Evolutionary conservation across 2,888 invertebrate genomes (phyloP), one percentile per base, ranked within the genome.

Genomic region (Stomorhina lunata): DNA sequence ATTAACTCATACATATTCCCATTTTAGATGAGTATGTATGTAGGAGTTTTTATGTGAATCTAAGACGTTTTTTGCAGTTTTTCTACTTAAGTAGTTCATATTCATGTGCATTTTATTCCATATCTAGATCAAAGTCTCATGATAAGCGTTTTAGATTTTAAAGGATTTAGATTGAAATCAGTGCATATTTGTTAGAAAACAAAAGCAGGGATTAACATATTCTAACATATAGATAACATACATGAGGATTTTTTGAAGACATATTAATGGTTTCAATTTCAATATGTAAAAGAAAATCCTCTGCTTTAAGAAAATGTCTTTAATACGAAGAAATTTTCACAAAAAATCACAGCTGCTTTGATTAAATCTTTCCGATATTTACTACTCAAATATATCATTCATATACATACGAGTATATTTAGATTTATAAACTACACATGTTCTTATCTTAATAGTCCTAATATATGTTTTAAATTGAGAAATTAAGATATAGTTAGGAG

Each of bases 151-250:
- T 0, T 15, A 4, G 1, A 45, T 57, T 55, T 34, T 10, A 76
- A 76, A 66, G 73, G 61, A 75, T 76, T 82, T 63, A 82, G 84
- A 82, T 84, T 37, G 66, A 43, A 53, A 82, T 82, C 82, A 55
- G 40, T 65, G 57, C 59, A 71, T 55, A 68, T 27, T 57, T 27
- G 4, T n/a, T n/a, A n/a, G n/a, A n/a, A 20, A 32, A 55, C 2
- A 0, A 15, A 57, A 7, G 5, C 20, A 22, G n/a, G 1, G 6
- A n/a, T 48, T 10, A 22, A 12, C 9, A 34, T 12, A 12, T 0
- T 4, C 3, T 20, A 0, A 12, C 27, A 9, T 40, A 29, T 10
- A 27, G 1, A 40, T n/a, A 4, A 4, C 15, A 40, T 12, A 40
- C 10, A 37, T 66, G 17, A n/a, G n/a, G n/a, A n/a, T n/a, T n/a